phyloP scores from a whole-genome alignment of 2,888 invertebrate species.

The Girardia tigrina region DNA sequence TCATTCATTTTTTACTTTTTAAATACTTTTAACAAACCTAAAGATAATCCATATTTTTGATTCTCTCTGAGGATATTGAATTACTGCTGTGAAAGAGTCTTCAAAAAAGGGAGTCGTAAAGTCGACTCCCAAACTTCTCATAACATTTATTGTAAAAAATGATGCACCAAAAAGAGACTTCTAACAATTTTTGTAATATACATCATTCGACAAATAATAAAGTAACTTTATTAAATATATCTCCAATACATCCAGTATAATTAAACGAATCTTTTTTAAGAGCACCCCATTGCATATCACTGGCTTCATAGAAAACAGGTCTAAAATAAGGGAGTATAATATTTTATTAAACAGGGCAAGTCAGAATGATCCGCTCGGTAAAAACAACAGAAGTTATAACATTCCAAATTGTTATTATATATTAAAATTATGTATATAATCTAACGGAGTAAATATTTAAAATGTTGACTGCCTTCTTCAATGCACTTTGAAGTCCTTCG shows the following conservation, averaged over 20 bases:
- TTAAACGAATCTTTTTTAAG: background rate
- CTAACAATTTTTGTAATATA: background rate
- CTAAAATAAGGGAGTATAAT: no score
- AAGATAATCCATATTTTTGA: background rate
- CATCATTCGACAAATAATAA: no score
- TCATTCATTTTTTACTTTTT: no score
- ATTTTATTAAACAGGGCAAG: no score
- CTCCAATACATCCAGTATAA: background rate
- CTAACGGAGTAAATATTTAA: no score
- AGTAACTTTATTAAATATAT: background rate
- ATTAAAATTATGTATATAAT: no score
- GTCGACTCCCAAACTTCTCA: background rate
- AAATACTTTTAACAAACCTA: no score
- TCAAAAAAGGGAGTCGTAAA: background rate
- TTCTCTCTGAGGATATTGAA: constrained; percentile 9
- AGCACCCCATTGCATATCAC: background rate
- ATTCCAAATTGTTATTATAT: no score
- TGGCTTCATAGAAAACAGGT: background rate
- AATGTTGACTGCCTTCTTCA: no score
- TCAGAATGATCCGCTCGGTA: no score
- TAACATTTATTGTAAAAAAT: background rate
- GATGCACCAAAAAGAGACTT: background rate
- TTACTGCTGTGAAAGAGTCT: background rate
- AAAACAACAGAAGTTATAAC: no score
- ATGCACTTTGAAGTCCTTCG: no score